Base-by-base conservation (phyloP, 2,113 vertebrate genomes). In the Galbula dea region DNA sequence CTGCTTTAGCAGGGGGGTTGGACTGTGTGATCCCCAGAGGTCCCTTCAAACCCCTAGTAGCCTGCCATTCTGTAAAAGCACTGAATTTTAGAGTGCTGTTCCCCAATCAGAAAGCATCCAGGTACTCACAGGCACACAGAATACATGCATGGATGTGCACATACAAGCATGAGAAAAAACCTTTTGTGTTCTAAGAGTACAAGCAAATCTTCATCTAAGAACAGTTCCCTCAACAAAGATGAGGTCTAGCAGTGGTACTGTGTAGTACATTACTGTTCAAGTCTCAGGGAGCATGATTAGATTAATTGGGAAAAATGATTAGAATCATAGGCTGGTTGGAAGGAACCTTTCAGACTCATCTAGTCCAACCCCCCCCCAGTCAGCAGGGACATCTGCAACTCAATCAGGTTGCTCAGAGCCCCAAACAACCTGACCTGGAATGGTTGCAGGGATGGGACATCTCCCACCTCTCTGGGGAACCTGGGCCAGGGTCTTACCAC, bases 101-200 rank as follows among this genome's bases (percentile, higher is more conserved):
- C 69, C 24, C 8, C 7, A 41, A 3, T 54, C 15, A 80, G 76
- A 80, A 48, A 39, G 23, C 49, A 32, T 30, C 10, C 9, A 72
- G 7, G 39, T 41, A 32, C 46, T 78, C 55, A 49, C 13, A 78
- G 57, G 17, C 14, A 10, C 15, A 24, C 6, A 36, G 36, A 76
- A 62, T 20, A 34, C 1, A 0, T 30, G 46, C 15, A 69, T 1
- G 3, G 14, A 1, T 8, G 3, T 29, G n/a, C 17, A 41, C 17
- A 22, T 13, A 55, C 2, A 2, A 1, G 1, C 1, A 3, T n/a
- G 36, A 48, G 62, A 79, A 68, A 79, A 85, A 27, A n/a, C 12
- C 32, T 76, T 1, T 14, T 57, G 72, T 32, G 22, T 24, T 86
- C 45, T n/a, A 93, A 73, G 10, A 63, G 14, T 19, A 61, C 66